Evolutionary conservation across 2,113 vertebrate genomes (phyloP).

Genomic region (Caretta caretta): DNA sequence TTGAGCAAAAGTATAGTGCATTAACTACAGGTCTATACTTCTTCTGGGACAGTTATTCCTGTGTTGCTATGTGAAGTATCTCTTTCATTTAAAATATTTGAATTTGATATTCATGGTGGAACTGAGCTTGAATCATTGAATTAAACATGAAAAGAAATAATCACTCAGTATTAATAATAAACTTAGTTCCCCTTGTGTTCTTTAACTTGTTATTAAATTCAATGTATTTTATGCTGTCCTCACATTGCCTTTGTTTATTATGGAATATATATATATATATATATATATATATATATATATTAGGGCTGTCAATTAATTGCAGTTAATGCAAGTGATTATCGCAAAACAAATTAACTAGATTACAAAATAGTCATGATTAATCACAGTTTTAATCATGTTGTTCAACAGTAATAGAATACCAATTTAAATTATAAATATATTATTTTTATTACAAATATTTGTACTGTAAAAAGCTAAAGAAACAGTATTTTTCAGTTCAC

Average conservation of each 20-base stretch:
- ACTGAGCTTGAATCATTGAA: conserved; percentile 22
- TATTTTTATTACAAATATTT: too few species aligned
- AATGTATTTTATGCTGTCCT: not conserved
- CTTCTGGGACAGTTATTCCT: not conserved
- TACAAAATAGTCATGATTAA: not conserved
- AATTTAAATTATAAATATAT: too few species aligned
- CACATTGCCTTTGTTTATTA: not conserved
- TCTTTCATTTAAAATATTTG: conserved; percentile 61
- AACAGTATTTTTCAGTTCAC: too few species aligned
- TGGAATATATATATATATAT: not conserved
- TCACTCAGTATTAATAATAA: not conserved
- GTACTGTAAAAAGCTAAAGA: too few species aligned
- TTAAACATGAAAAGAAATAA: conserved; percentile 41
- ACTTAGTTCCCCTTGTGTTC: not conserved
- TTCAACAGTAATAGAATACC: too few species aligned
- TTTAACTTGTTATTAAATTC: not conserved
- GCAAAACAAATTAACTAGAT: too few species aligned
- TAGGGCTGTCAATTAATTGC: too few species aligned
- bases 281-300: not conserved
- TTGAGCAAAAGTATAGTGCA: not conserved
- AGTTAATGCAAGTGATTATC: too few species aligned
- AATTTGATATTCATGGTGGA: conserved; percentile 6
- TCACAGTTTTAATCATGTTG: not conserved
- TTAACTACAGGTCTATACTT: not conserved
- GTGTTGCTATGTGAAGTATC: not conserved